Evolutionary conservation across 2,888 invertebrate genomes (phyloP), one percentile per base, ranked within the genome.

Genomic region (Drosophila fungiperda): DNA sequence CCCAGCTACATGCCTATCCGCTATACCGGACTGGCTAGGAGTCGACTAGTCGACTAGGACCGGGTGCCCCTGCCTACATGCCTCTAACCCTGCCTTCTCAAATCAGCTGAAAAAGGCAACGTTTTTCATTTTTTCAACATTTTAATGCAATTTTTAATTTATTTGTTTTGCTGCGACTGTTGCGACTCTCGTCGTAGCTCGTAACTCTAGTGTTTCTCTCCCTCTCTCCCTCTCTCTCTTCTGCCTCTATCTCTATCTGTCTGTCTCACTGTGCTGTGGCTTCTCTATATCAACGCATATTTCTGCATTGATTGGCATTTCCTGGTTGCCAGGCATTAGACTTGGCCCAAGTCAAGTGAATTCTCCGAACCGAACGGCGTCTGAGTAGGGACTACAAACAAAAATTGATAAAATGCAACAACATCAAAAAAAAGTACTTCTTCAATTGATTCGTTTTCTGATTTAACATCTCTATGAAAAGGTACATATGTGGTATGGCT

Each of bases 141-240:
- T 90, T 90, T 90, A 89, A 89, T 88, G 84, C 82, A 89, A 90
- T 84, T 83, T 88, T 90, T 90, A 88, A 88, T 88, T 90, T 90
- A 88, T 88, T 90, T 89, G 87, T 89, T 87, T 89, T 89, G 78
- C 70, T 52, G 64, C 70, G 64, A 64, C 71, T 65, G 33, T 49
- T 52, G 64, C 32, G 40, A 58, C 23, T 45, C 70, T 72, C 29
- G 50, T 29, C 15, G 38, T 20, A 38, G 49, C 58, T 59, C 11
- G 71, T 50, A 57, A 62, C 68, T 67, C 58, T 63, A 62, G 74
- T 68, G 64, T 68, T 65, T 38, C 53, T 53, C 23, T 5, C 12
- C 2, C 8, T 20, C 4, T 12, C 17, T 9, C 15, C 23, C 7
- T 2, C 36, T 36, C 6, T 11, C 0, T 17, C 6, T 17, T 17